phyloP scores from a whole-genome alignment of 2,888 invertebrate species.

The Dolomedes plantarius region DNA sequence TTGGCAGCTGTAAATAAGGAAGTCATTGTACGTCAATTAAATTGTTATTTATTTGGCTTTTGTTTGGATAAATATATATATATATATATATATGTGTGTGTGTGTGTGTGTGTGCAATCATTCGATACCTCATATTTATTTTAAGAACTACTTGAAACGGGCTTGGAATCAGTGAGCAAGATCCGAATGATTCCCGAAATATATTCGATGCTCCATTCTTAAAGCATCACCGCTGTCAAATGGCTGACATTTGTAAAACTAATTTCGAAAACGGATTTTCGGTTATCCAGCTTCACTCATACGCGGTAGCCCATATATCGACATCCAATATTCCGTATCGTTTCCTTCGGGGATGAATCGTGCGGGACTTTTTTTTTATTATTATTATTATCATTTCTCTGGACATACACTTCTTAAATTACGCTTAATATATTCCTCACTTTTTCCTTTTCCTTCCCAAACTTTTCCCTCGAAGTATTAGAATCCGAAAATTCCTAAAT shows the following conservation, averaged over 20 bases:
- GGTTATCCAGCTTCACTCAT: not conserved
- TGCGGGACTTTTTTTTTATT: not conserved
- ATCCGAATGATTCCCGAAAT: too few species aligned
- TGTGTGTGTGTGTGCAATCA: too few species aligned
- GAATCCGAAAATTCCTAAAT: conserved; percentile 22
- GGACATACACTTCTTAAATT: not conserved
- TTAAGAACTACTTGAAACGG: too few species aligned
- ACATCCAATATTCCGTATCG: not conserved
- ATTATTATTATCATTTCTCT: not conserved
- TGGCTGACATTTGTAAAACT: not conserved
- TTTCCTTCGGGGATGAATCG: not conserved
- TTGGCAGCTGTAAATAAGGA: too few species aligned
- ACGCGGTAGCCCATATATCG: not conserved
- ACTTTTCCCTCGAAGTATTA: conserved; percentile 12
- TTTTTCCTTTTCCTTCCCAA: not conserved
- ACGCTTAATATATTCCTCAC: not conserved
- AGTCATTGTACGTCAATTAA: too few species aligned
- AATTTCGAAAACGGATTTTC: not conserved
- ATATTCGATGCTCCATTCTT: too few species aligned
- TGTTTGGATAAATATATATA: too few species aligned
- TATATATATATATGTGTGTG: too few species aligned
- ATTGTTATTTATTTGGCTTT: too few species aligned
- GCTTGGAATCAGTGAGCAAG: too few species aligned
- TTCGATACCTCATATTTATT: too few species aligned
- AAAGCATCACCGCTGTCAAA: too few species aligned